Base-by-base conservation (phyloP, 2,113 vertebrate genomes). In the Tor tambroides region DNA sequence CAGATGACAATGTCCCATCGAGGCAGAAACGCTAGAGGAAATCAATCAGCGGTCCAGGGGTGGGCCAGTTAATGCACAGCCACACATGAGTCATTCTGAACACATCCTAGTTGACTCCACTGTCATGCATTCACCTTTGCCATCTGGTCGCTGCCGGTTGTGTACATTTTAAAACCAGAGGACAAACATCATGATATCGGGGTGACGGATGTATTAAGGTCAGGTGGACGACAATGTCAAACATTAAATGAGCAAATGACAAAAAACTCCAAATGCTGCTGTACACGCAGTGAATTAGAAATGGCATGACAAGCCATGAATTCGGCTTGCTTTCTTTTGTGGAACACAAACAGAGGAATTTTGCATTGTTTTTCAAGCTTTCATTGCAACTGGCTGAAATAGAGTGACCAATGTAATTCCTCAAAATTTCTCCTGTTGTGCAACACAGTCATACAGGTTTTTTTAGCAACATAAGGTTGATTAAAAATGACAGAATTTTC, bases 41-140 rank as follows among this genome's bases (percentile, higher is more conserved):
- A 92, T 92, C 91, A 92, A 90, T 89, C 83, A 87, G 85, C 92
- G 90, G 93, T 82, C 89, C 87, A 26, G 90, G 88, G 81, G 9
- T 30, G 88, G 56, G 89, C 69, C 85, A 91, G 91, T 91, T 93
- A 93, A 94, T 94, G 94, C 91, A 94, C 92, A 92, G 91, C 89
- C 91, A 92, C 90, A 89, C 88, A 83, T 43, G 79, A 82, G 79
- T 83, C 86, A 63, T 79, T 83, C 69, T 21, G 80, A 65, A 83
- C 69, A 85, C 86, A 32, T 30, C 76, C 80, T 41, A 56, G 80
- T 78, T 72, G 86, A 89, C 61, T 82, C 23, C 63, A 74, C 83
- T 81, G 77, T 65, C 61, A 30, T 5, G 23, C 38, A 49, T 49
- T 67, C 61, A 81, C 80, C 80, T 67, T 82, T 82, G 38, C 80